phyloP scores from a whole-genome alignment of 2,888 invertebrate genomes.

The Prionchulus punctatus region DNA sequence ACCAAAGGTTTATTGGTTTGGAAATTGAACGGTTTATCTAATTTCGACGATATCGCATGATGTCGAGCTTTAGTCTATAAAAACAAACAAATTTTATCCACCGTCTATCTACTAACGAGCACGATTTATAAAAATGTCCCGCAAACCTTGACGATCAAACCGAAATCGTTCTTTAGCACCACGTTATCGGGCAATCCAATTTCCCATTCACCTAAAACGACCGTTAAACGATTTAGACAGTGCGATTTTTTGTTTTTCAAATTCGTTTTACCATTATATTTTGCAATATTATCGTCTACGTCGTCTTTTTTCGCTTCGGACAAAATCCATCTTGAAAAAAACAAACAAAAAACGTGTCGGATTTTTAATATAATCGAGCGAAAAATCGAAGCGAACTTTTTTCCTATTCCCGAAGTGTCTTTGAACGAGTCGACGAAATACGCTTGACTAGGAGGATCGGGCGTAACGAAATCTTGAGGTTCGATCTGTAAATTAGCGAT shows the following conservation, averaged over 20 bases:
- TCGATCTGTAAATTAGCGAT: conserved; percentile 25
- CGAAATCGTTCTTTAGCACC: conserved; percentile 63
- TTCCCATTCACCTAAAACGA: conserved; percentile 45
- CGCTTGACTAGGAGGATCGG: conserved; percentile 48
- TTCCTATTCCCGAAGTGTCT: conserved; percentile 46
- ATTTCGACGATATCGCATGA: conserved; percentile 67
- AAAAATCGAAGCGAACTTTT: conserved; percentile 7
- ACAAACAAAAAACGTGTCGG: background rate
- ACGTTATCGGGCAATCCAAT: conserved; percentile 59
- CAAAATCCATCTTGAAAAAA: conserved; percentile 51
- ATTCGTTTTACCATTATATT: conserved; percentile 61
- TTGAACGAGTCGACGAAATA: conserved; percentile 69
- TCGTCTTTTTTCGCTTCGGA: conserved; percentile 79
- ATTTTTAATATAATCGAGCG: background rate
- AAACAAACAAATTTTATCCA: background rate
- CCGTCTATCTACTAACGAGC: background rate
- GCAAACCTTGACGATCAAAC: conserved; percentile 57
- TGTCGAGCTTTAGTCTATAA: conserved; percentile 73
- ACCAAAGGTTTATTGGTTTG: conserved; percentile 56
- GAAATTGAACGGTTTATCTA: conserved; percentile 66
- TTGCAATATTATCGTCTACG: conserved; percentile 68
- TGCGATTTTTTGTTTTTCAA: background rate
- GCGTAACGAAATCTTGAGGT: conserved; percentile 52
- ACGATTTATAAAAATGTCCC: background rate
- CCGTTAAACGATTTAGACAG: background rate